Base-by-base conservation (phyloP, 2,113 vertebrate genomes). In the Ageneiosus marmoratus region DNA sequence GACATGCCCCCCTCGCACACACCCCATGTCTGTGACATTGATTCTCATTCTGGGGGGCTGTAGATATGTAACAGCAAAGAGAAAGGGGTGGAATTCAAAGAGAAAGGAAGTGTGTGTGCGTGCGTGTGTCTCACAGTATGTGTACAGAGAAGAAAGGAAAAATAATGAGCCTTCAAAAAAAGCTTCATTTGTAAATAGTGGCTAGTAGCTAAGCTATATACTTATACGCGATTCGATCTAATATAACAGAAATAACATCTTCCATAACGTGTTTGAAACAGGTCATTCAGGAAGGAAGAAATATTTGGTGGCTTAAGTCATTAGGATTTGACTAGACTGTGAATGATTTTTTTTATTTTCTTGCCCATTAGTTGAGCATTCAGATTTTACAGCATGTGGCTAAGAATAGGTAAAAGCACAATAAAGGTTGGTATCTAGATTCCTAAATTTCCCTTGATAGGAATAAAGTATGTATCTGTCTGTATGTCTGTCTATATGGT, bases 21-120 rank as follows among this genome's bases (percentile, higher is more conserved):
- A 34, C 80, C 84, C 83, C 56, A 62, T 89, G 91, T 91, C 88
- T 89, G 88, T 91, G 87, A 90, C 91, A 92, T 91, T 91, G 90
- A 92, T 92, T 92, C 90, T 90, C 85, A 90, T 90, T 88, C 87
- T 82, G 69, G 89, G 82, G 67, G 83, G 80, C 84, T 81, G 86
- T 85, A 90, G 89, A 89, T 89, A 83, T 85, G 88, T 83, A 85
- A 85, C 62, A 46, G 75, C 58, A 77, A 29, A 74, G 82, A 81
- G 86, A 48, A 83, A 85, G 78, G 83, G 77, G 83, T 27, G 84
- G 73, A 65, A 79, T 77, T 22, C 65, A 58, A 75, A 79, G 78
- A 80, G 60, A 37, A 77, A 34, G 56, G 58, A 41, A 80, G 84
- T 87, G 82, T 80, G 70, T 82, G 79, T 77, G 83, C 62, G 50